Percentiles rank a stretch among this genome's conserved stretches.
phyloP scores from a whole-genome alignment of 30 jellyfish, hydroid and myxozoan species.

The Haliclystus octoradiatus region DNA sequence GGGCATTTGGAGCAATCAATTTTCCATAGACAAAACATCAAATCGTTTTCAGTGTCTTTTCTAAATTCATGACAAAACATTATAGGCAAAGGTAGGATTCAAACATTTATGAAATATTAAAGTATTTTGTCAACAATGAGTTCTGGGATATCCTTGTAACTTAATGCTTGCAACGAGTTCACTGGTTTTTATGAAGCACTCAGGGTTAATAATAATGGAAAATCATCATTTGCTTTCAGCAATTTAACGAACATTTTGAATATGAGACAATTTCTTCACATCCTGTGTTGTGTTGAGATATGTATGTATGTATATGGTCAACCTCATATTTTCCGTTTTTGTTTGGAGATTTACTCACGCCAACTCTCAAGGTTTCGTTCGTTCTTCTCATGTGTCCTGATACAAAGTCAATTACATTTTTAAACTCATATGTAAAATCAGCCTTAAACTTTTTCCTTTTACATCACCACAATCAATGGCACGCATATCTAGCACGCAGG shows the following conservation, averaged over 20 bases:
- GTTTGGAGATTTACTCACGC: not conserved
- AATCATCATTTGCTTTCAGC: not conserved
- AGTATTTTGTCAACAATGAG: not conserved
- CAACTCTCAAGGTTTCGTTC: conserved; percentile 7
- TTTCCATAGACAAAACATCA: too few species aligned
- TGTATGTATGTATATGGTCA: not conserved
- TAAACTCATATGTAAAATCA: not conserved
- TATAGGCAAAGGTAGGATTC: not conserved
- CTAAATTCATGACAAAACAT: not conserved
- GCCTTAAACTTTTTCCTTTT: conserved; percentile 11
- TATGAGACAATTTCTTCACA: not conserved
- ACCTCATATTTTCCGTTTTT: not conserved
- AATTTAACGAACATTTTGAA: not conserved
- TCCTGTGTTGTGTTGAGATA: conserved; percentile 20
- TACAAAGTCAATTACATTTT: conserved; percentile 4
- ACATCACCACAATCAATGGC: not conserved
- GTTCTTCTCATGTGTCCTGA: not conserved
- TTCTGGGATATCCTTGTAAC: not conserved
- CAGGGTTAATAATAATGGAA: not conserved
- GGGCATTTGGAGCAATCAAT: conserved; percentile 6
- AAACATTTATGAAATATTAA: not conserved
- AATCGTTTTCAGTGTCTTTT: not conserved
- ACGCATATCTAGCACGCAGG: not conserved
- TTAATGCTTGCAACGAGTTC: not conserved
- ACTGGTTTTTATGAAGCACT: not conserved